Percentiles rank a stretch among this genome's conserved stretches.
phyloP scores from a whole-genome alignment of 2,113 vertebrate species.

The Lipotes vexillifer region DNA sequence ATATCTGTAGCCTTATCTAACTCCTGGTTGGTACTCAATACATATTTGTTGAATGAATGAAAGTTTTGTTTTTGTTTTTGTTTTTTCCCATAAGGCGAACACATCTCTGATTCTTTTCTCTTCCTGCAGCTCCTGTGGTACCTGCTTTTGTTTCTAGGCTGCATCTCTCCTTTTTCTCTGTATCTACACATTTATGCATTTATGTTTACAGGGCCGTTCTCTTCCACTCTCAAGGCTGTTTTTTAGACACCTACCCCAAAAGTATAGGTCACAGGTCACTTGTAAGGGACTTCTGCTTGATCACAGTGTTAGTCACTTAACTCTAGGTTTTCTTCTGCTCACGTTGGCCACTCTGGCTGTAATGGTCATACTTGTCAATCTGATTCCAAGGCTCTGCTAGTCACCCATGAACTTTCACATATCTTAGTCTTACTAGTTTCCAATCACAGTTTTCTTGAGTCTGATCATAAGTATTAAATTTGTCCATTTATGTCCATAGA shows the following conservation, averaged over 20 bases:
- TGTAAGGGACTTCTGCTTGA: not conserved
- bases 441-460: not conserved
- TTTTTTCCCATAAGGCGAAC: not conserved
- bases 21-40: not conserved
- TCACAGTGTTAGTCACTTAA: not conserved
- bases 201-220: not conserved
- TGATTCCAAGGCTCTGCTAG: not conserved
- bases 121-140: not conserved
- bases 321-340: not conserved
- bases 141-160: not conserved
- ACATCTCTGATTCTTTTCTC: not conserved
- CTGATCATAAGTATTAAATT: not conserved
- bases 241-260: not conserved
- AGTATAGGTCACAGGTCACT: not conserved
- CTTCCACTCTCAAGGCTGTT: not conserved
- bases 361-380: not conserved
- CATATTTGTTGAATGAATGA: not conserved
- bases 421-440: not conserved
- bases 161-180: not conserved
- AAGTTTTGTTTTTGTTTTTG: not conserved
- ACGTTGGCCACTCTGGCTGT: not conserved
- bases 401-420: not conserved
- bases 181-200: not conserved
- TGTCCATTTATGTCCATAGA: not conserved
- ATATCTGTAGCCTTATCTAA: not conserved